These are phyloP conservation scores for Spisula solida DNA, from an alignment of 2,888 invertebrate genomes.

Conservation along the genomic window DNA sequence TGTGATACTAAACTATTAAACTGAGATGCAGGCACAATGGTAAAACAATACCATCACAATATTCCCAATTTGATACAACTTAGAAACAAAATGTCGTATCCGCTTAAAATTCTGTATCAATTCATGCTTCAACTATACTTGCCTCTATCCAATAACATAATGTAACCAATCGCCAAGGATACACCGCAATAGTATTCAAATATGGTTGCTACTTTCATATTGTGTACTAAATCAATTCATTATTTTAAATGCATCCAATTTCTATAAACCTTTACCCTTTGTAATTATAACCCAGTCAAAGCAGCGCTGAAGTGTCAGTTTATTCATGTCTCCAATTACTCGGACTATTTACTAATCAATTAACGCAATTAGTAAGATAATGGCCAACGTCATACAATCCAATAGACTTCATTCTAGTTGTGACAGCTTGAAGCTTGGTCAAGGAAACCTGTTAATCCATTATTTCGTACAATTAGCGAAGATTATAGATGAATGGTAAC, in stretches of 20 bases:
- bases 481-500: neutral
- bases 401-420: conserved; percentile 27
- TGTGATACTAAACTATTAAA: too few relatives aligned
- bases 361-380: conserved; percentile 53
- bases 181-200: neutral
- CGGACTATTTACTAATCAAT: conserved; percentile 52
- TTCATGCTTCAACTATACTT: too few relatives aligned
- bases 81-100: too few relatives aligned
- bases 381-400: conserved; percentile 42
- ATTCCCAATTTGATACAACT: too few relatives aligned
- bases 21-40: too few relatives aligned
- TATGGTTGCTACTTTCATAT: neutral
- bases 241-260: neutral
- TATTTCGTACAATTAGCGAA: neutral
- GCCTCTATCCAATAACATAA: too few relatives aligned
- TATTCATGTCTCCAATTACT: neutral
- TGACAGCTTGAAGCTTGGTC: conserved; percentile 10
- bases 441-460: conserved; percentile 13
- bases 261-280: neutral
- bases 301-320: neutral
- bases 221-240: neutral
- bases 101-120: too few relatives aligned
- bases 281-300: neutral
- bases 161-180: too few relatives aligned
- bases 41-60: too few relatives aligned